A percentile compares a stretch with the other conserved stretches of the same genome.
Conservation (phyloP, 2,888 invertebrate genomes). For the Sminthurides aquaticus region DNA sequence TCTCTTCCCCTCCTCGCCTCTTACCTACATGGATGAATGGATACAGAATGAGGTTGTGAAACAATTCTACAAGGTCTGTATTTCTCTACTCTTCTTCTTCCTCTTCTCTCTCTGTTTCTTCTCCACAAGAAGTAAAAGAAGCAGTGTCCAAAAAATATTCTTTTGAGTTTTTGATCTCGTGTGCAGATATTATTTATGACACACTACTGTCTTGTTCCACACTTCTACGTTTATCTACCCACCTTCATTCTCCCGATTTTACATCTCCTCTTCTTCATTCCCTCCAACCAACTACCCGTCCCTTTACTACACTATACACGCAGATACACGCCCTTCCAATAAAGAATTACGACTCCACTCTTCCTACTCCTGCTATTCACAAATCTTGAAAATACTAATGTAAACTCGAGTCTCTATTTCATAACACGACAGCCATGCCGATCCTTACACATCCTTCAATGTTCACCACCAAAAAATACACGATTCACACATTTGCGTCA, state of each 20-base stretch:
- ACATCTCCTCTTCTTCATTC: neutral
- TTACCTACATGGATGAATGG: neutral
- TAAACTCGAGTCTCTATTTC: too few species aligned
- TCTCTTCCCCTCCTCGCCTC: neutral
- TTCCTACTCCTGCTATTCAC: neutral
- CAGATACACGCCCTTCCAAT: too few species aligned
- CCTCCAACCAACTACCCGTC: neutral
- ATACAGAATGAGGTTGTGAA: neutral
- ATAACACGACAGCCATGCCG: too few species aligned
- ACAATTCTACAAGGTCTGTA: neutral
- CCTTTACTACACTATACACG: neutral
- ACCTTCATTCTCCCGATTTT: conserved; percentile 15
- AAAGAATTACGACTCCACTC: too few species aligned
- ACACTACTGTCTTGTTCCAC: conserved; percentile 29
- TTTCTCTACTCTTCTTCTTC: neutral
- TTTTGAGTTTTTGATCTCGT: conserved; percentile 28
- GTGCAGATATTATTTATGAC: conserved; percentile 34
- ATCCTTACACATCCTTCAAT: too few species aligned
- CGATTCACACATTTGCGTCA: too few species aligned
- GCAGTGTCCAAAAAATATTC: conserved; percentile 22
- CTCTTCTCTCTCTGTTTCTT: neutral
- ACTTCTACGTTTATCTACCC: conserved; percentile 20
- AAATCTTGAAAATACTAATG: too few species aligned
- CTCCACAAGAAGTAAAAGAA: too few species aligned
- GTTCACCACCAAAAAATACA: too few species aligned